These are phyloP conservation scores for Podarcis siculus DNA, from an alignment of 2,797 vertebrate genomes.

Conservation along the genomic window DNA sequence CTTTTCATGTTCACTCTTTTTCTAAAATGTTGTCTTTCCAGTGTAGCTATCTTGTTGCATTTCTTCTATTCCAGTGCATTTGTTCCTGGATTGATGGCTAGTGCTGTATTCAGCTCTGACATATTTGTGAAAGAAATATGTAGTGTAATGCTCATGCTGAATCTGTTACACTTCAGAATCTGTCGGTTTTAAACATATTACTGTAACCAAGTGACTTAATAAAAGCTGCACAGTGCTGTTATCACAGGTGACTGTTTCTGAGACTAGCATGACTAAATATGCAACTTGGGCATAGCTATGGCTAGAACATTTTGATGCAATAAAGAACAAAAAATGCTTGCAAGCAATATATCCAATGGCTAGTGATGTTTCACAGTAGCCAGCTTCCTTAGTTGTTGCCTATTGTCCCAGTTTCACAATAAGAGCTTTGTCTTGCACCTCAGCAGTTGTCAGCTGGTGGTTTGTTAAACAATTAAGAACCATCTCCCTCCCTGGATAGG, in stretches of 20 bases:
- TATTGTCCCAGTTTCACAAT: slow-evolving; percentile 75
- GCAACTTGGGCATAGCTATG: slow-evolving; percentile 6
- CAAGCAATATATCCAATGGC: not conserved
- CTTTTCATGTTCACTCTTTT: slow-evolving; percentile 79
- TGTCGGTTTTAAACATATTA: slow-evolving; percentile 79
- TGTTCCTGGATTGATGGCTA: slow-evolving; percentile 75
- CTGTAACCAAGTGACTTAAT: slow-evolving; percentile 83
- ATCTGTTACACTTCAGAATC: slow-evolving; percentile 75
- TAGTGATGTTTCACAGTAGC: not conserved
- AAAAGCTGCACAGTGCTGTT: slow-evolving; percentile 82
- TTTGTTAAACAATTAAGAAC: slow-evolving; percentile 47
- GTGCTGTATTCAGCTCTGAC: slow-evolving; percentile 80
- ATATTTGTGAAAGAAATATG: slow-evolving; percentile 77
- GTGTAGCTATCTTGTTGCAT: slow-evolving; percentile 83
- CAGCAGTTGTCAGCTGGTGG: slow-evolving; percentile 71
- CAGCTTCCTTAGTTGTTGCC: not conserved
- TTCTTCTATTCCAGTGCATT: slow-evolving; percentile 77
- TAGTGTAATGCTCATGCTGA: slow-evolving; percentile 78
- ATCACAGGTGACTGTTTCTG: slow-evolving; percentile 54
- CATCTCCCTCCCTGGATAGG: slow-evolving; percentile 35
- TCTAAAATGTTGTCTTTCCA: slow-evolving; percentile 85
- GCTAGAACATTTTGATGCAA: not conserved
- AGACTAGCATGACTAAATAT: not conserved
- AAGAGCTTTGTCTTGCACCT: slow-evolving; percentile 73
- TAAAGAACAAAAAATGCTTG: not conserved